Evolutionary conservation across 2,888 invertebrate species (phyloP), one percentile per base, ranked within the genome.

Genomic region (Acronicta psi): DNA sequence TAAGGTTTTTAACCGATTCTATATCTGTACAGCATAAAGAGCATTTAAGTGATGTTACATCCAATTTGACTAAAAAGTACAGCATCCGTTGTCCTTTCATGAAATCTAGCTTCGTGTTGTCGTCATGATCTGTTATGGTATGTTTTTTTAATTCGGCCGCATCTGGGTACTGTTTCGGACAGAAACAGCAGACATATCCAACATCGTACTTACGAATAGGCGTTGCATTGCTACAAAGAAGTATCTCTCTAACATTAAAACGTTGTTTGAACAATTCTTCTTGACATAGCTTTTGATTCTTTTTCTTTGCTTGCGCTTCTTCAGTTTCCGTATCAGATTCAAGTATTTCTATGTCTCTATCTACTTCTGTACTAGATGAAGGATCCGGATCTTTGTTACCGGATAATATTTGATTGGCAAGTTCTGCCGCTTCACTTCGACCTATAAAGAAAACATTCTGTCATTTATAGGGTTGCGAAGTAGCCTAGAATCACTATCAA

Each of bases 141-240:
- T 91, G 91, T 0, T 42, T 57, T 62, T 90, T 90, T 2, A 91
- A 69, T 29, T 86, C 85, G 0, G 73, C 73, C 0, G 88, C 80
- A 2, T 81, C 63, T 0, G 63, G 54, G 20, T 62, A 87, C n/a
- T 81, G 73, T 0, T 80, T 64, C 0, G 51, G 41, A 56, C 91
- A 91, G 59, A 83, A 89, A 25, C 77, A 80, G 51, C 91, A 91
- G 0, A 69, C 75, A 59, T 85, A 91, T 0, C 87, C 87, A 9
- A 77, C 41, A 16, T 82, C 85, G 50, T 75, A 80, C 37, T 75
- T 75, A 23, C 82, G 71, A 17, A 91, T 84, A 0, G 90, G 89
- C 2, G 90, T 90, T 0, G 89, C 89, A 49, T 89, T 90, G 0
- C 89, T 83, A 65, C 79, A 75, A n/a, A 66, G 54, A 2, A 90